Conservation (phyloP, 2,888 invertebrate species). For the Dendrolimus houi region DNA sequence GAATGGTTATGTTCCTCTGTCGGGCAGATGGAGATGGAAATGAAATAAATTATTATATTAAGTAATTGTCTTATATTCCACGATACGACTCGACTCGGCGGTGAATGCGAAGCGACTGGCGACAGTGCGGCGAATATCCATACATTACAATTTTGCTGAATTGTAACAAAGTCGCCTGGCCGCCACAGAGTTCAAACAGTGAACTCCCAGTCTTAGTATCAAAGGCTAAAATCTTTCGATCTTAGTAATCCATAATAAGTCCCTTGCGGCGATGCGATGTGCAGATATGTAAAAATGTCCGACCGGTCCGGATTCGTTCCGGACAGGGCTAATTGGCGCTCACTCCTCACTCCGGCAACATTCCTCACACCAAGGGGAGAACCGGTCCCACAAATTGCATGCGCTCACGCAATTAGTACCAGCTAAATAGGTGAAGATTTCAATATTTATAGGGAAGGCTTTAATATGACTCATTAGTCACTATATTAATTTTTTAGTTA, state of each 20-base stretch:
- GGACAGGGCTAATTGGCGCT: conserved; percentile 37
- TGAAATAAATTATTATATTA: too few species aligned
- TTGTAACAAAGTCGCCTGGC: too few species aligned
- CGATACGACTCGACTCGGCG: too few species aligned
- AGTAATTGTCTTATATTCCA: too few species aligned
- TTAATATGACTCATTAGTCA: too few species aligned
- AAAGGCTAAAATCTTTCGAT: background rate
- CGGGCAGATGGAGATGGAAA: too few species aligned
- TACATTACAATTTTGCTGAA: too few species aligned
- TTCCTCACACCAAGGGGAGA: background rate
- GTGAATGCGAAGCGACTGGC: too few species aligned
- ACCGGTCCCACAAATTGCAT: background rate
- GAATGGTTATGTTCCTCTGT: too few species aligned
- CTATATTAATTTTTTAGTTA: too few species aligned
- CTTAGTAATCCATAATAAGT: conserved; percentile 7
- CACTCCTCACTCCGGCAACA: background rate
- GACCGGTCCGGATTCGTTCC: conserved; percentile 36
- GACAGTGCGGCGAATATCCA: too few species aligned
- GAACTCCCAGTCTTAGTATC: background rate
- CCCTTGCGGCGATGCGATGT: conserved; percentile 8
- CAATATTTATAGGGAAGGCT: conserved; percentile 2
- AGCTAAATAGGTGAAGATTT: background rate
- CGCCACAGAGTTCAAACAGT: background rate
- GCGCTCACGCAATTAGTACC: background rate
- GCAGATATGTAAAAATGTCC: conserved; percentile 19